Evolutionary conservation across 2,888 invertebrate genomes (phyloP), one percentile per base, ranked within the genome.

Genomic region (Rhorus exstirpatorius): DNA sequence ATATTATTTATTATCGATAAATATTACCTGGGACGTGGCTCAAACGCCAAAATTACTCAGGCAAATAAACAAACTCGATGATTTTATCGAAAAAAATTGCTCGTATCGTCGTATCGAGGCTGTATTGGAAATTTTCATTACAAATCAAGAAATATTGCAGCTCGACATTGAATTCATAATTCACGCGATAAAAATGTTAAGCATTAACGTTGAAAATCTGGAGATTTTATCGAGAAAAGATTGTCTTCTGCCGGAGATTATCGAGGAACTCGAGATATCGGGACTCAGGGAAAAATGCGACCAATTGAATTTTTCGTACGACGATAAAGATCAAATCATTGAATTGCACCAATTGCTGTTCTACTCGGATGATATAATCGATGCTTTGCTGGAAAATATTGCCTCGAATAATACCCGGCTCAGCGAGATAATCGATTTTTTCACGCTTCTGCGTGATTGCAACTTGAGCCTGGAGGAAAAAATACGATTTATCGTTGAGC

Each of bases 311-410:
- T 41, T 55, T 24, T 8, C 4, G 10, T 7, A 24, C n/a, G 26
- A 55, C 26, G 12, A 12, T 3, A 41, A 53, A 4, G 12, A 41
- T 14, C 10, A 58, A 3, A 12, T 71, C 0, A 3, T 12, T 14
- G 3, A 55, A 24, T 41, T 58, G 17, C 24, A n/a, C 1, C 10
- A 41, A 44, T 24, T 71, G 8, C 58, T 55, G 10, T 10, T 46
- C 0, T 71, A 71, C 70, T 71, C 70, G 14, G 26, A 58, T 14
- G 26, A 71, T 4, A 55, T 55, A 1, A n/a, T 46, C 8, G 58
- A 38, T 31, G 14, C 44, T 8, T 14, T 44, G 1, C 41, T 71
- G 10, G 44, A 19, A 10, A 41, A 7, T 10, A 14, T 70, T 3
- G 31, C 31, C 10, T 24, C 53, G 26, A 24, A 14, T 2, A 8